Evolutionary conservation across 2,113 vertebrate genomes (phyloP).

Genomic region (Caretta caretta): DNA sequence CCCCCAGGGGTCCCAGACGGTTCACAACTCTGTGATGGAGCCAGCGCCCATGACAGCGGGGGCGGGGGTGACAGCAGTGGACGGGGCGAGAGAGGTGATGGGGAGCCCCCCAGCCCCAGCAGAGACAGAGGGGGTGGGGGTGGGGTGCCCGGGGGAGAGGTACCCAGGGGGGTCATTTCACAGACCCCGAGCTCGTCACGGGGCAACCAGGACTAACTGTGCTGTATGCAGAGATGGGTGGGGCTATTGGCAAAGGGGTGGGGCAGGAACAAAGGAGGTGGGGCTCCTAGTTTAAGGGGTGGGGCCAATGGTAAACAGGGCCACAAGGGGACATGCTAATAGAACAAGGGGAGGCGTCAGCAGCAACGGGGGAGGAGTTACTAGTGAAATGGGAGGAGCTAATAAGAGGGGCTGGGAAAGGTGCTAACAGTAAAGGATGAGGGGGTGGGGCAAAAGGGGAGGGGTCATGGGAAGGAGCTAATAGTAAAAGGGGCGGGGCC

Average conservation of each 20-base stretch:
- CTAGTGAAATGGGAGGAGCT: neutral
- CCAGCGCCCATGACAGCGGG: neutral
- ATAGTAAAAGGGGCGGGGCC: neutral
- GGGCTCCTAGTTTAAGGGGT: neutral
- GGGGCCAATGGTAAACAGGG: neutral
- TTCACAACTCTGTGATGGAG: neutral
- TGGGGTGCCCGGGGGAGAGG: too few species aligned
- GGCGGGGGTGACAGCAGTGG: too few species aligned
- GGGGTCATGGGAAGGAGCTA: neutral
- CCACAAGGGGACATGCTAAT: neutral
- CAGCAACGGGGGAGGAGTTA: neutral
- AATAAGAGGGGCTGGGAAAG: neutral
- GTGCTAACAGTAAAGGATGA: neutral
- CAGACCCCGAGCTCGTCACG: neutral
- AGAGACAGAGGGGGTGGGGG: neutral
- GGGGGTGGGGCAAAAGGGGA: neutral
- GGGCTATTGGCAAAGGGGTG: neutral
- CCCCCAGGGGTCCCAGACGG: too few species aligned
- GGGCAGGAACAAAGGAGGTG: neutral
- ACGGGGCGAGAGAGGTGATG: too few species aligned
- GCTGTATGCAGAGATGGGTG: neutral
- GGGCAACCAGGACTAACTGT: neutral
- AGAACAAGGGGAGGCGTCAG: neutral
- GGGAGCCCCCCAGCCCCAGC: neutral
- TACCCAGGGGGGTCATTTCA: neutral